Conservation (phyloP, 1,140 invertebrate genomes). For the Camponotus vicinus region DNA sequence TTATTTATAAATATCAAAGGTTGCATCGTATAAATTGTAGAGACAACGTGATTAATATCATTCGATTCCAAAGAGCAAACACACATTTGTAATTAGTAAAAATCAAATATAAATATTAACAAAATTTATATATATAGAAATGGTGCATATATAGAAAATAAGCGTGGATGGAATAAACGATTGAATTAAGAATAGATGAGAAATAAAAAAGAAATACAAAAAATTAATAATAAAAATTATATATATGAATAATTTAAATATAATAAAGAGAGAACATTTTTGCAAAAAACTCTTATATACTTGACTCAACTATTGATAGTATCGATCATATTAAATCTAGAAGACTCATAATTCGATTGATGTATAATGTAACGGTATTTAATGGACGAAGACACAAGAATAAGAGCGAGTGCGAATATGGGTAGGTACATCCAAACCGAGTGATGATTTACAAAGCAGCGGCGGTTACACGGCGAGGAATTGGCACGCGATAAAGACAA, state of each 20-base stretch:
- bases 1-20: neutral
- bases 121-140: no score
- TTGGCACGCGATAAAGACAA: constrained; percentile 49
- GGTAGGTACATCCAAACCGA: constrained; percentile 13
- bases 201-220: neutral
- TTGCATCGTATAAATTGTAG: neutral
- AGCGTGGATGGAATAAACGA: neutral
- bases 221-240: neutral
- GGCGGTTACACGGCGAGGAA: constrained; percentile 10
- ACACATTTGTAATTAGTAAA: neutral
- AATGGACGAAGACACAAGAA: constrained; percentile 13
- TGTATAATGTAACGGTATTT: constrained; percentile 10
- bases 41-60: neutral
- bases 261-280: neutral
- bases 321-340: constrained; percentile 6
- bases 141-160: neutral
- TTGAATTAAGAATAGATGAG: neutral
- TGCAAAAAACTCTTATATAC: no score
- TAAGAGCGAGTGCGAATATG: constrained; percentile 26
- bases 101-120: constrained; percentile 4
- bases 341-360: neutral
- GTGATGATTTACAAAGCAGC: constrained; percentile 55
- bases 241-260: neutral
- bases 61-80: neutral
- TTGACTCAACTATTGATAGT: neutral